phyloP scores from a whole-genome alignment of 1,140 invertebrate species.

The Galleria mellonella region DNA sequence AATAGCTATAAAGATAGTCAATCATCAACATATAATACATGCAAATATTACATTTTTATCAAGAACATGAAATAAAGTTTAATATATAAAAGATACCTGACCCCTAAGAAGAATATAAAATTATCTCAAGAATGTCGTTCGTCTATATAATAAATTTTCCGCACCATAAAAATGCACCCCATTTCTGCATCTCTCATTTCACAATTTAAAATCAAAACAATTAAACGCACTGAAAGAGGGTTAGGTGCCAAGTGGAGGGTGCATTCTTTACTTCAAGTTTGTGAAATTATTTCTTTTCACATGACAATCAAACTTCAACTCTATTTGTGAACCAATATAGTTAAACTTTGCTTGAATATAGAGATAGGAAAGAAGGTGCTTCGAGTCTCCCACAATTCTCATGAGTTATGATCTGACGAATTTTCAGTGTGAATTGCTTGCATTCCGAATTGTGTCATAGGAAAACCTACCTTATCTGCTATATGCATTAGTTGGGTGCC shows the following conservation, averaged over 20 bases:
- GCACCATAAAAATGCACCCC: constrained; percentile 44
- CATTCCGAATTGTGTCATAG: constrained; percentile 19
- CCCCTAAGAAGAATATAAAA: neutral
- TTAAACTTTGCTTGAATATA: constrained; percentile 5
- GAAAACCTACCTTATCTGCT: constrained; percentile 34
- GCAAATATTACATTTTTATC: too few relatives aligned
- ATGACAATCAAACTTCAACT: neutral
- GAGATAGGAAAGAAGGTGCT: constrained; percentile 11
- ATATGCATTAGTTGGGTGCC: constrained; percentile 15
- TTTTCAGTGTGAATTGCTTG: constrained; percentile 31
- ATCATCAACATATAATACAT: too few relatives aligned
- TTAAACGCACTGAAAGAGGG: constrained; percentile 49
- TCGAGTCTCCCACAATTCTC: constrained; percentile 38
- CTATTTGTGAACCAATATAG: constrained; percentile 4
- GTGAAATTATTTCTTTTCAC: constrained; percentile 26
- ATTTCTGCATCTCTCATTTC: constrained; percentile 38
- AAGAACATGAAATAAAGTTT: too few relatives aligned
- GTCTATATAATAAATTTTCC: constrained; percentile 3
- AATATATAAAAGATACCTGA: too few relatives aligned
- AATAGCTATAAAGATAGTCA: too few relatives aligned
- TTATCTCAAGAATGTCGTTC: neutral
- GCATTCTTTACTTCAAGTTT: constrained; percentile 45
- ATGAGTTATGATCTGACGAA: constrained; percentile 58
- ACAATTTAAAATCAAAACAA: constrained; percentile 65
- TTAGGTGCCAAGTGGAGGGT: constrained; percentile 42